Conservation (phyloP, 1,140 invertebrate genomes). For the Trichonephila inaurata region DNA sequence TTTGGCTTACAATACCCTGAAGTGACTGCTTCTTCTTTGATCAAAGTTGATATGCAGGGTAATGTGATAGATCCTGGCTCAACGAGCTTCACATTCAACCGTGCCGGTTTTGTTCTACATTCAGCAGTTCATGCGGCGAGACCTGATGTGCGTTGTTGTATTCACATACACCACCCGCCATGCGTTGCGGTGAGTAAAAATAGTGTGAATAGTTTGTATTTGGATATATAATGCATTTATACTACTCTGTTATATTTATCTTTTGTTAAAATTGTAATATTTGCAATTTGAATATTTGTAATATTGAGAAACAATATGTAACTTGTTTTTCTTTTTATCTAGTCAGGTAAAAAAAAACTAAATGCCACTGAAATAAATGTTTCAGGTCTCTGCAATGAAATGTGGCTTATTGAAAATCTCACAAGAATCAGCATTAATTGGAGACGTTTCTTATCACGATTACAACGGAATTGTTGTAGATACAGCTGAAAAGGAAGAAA, state of each 20-base stretch:
- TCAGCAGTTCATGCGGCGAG: conserved; percentile 97
- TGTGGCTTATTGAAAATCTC: conserved; percentile 93
- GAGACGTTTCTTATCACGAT: conserved; percentile 92
- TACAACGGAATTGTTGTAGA: conserved; percentile 85
- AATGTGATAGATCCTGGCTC: conserved; percentile 90
- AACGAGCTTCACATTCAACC: conserved; percentile 91
- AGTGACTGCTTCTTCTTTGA: conserved; percentile 96
- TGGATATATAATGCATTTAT: no score
- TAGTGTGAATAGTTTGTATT: no score
- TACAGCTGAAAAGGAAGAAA: conserved; percentile 78
- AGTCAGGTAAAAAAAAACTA: no score
- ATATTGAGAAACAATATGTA: background rate
- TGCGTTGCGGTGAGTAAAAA: conserved; percentile 88
- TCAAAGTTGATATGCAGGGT: conserved; percentile 94
- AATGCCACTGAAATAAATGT: background rate
- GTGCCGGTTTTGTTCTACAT: conserved; percentile 92
- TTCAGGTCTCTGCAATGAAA: conserved; percentile 88
- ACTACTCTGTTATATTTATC: no score
- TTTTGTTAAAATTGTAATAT: no score
- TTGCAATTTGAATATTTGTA: no score
- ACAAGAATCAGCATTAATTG: conserved; percentile 93
- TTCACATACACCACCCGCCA: conserved; percentile 95
- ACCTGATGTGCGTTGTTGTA: conserved; percentile 97
- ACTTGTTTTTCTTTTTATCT: background rate
- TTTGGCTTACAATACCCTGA: conserved; percentile 98